Conservation (phyloP, 2,888 invertebrate species). For the Ormyrus rosae region DNA sequence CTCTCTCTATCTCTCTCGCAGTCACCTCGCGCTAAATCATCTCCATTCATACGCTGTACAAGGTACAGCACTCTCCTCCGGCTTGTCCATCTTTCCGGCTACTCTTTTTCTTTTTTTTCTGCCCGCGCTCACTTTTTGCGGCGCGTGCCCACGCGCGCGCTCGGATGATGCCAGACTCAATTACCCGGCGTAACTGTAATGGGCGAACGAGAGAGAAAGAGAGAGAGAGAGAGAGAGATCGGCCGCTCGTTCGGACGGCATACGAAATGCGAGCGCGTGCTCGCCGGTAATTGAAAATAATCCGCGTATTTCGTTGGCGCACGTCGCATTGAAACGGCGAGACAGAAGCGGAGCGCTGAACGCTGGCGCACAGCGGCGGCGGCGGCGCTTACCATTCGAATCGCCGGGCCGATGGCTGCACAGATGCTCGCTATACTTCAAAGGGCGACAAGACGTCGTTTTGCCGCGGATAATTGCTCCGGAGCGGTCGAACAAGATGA, state of each 20-base stretch:
- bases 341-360: background rate
- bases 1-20: slow-evolving; percentile 54
- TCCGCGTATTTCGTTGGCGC: slow-evolving; percentile 14
- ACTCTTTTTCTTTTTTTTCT: slow-evolving; percentile 30
- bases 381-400: no score
- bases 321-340: slow-evolving; percentile 27
- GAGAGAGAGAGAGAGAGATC: background rate
- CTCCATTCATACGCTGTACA: slow-evolving; percentile 23
- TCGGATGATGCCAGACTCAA: slow-evolving; percentile 18
- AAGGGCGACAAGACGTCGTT: slow-evolving; percentile 45
- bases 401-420: background rate
- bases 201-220: slow-evolving; percentile 2
- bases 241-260: slow-evolving; percentile 16
- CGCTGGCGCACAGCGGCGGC: background rate
- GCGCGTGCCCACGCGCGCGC: slow-evolving; percentile 22
- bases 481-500: slow-evolving; percentile 20
- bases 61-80: background rate
- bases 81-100: background rate
- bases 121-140: slow-evolving; percentile 32
- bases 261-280: slow-evolving; percentile 31
- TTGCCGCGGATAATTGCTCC: slow-evolving; percentile 52
- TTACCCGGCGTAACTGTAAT: slow-evolving; percentile 51
- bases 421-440: slow-evolving; percentile 19
- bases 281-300: slow-evolving; percentile 48
- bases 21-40: background rate